phyloP scores from a whole-genome alignment of 2,888 invertebrate genomes.

The Girardia tigrina region DNA sequence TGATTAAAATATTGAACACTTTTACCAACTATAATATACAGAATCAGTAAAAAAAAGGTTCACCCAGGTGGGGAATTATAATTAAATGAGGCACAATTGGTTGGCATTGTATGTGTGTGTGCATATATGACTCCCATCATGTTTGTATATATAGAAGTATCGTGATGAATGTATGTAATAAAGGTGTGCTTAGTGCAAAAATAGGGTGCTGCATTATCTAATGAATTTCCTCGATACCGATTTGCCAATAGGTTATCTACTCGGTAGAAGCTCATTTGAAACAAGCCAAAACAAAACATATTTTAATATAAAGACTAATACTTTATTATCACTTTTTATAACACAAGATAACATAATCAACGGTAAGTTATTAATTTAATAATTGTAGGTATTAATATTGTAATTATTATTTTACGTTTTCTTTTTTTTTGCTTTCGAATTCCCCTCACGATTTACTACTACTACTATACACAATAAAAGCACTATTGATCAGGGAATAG shows the following conservation, averaged over 20 bases:
- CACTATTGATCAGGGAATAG: not conserved
- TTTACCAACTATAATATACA: not conserved
- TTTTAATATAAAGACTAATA: not conserved
- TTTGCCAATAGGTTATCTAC: conserved; percentile 19
- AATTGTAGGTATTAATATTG: not conserved
- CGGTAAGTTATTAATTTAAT: not conserved
- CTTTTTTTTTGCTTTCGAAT: not conserved
- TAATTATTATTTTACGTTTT: not conserved
- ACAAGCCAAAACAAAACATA: conserved; percentile 17
- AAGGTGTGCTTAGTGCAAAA: conserved; percentile 10
- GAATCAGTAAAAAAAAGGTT: conserved; percentile 17
- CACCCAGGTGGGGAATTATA: conserved; percentile 17
- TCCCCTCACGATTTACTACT: not conserved
- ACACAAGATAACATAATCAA: not conserved
- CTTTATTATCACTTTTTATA: not conserved
- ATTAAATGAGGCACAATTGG: conserved; percentile 23
- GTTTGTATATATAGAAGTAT: conserved; percentile 7
- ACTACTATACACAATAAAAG: not conserved
- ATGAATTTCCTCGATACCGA: conserved; percentile 20
- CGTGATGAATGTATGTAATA: not conserved
- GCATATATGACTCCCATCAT: not conserved
- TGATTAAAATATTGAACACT: not conserved
- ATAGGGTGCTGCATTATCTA: conserved; percentile 7
- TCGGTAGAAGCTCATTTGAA: conserved; percentile 23
- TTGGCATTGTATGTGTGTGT: conserved; percentile 17